These are phyloP conservation scores for Xiphophorus birchmanni DNA, from an alignment of 2,797 vertebrate species.

Conservation along the genomic window DNA sequence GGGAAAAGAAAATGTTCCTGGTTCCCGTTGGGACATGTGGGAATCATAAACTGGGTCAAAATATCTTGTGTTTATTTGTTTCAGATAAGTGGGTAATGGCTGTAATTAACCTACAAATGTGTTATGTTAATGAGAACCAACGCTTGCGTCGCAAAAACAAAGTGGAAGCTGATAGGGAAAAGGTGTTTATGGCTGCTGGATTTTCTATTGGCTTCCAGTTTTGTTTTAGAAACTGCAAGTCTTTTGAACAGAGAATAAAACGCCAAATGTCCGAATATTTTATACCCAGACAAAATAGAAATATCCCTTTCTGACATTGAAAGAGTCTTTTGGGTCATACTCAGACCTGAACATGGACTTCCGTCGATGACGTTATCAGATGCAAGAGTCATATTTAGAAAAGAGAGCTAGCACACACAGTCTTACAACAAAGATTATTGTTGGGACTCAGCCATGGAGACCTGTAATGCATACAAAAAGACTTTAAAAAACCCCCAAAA, in stretches of 20 bases:
- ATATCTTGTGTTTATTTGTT: constrained; percentile 44
- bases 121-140: constrained; percentile 44
- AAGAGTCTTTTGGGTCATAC: neutral
- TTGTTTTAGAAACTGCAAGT: constrained; percentile 45
- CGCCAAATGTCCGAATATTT: neutral
- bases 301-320: neutral
- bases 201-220: constrained; percentile 54
- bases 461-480: neutral
- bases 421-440: neutral
- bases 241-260: neutral
- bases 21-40: constrained; percentile 25
- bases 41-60: constrained; percentile 20
- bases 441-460: neutral
- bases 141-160: constrained; percentile 60
- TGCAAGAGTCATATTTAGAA: neutral
- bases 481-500: neutral
- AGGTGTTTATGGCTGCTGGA: constrained; percentile 58
- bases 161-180: constrained; percentile 19
- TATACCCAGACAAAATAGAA: neutral
- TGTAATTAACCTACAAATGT: constrained; percentile 54
- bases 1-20: constrained; percentile 7
- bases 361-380: neutral
- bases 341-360: too few relatives aligned
- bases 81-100: constrained; percentile 55
- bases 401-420: neutral